Base-by-base conservation (phyloP, 2,113 vertebrate species). In the Oryzias curvinotus region DNA sequence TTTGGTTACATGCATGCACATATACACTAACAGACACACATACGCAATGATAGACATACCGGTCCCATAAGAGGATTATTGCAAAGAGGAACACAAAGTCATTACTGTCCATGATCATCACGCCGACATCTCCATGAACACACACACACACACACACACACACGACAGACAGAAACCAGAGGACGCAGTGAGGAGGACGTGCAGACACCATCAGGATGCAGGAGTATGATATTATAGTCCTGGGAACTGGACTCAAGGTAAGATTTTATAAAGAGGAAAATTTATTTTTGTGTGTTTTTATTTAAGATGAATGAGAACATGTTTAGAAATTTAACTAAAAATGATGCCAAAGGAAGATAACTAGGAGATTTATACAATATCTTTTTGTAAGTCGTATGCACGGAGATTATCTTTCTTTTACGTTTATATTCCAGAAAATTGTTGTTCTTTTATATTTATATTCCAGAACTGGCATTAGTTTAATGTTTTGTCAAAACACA, bases 171-270 rank as follows among this genome's bases (percentile, higher is more conserved):
- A 63, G 23, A 12, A 44, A 6, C 45, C 28, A 59, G 30, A 14
- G 46, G 49, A 63, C 65, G 18, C 17, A 5, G 21, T 18, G 55
- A 36, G 18, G 25, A 45, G 36, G 49, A 30, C 43, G 59, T 13
- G 15, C 13, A 21, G n/a, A 28, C 14, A 17, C 18, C 15, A 25
- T 52, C 7, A 86, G 30, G 28, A 92, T 92, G 91, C 54, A 95
- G 89, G 93, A 96, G 67, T 97, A 95, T 92, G 95, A 98, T 84
- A 85, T 98, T 73, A 95, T 96, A 71, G 94, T 98, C 77, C 89
- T 97, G 76, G 96, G 96, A 78, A 97, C 95, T 56, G 95, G 94
- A 83, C 92, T 96, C 13, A 97, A 96, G 95, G 96, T 97, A 92
- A 88, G 92, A 69, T 23, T 23, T 23, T 23, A 23, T 23, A 23